Evolutionary conservation across 2,888 invertebrate genomes (phyloP), one percentile per base, ranked within the genome.

Genomic region (Ctenicera cuprea): DNA sequence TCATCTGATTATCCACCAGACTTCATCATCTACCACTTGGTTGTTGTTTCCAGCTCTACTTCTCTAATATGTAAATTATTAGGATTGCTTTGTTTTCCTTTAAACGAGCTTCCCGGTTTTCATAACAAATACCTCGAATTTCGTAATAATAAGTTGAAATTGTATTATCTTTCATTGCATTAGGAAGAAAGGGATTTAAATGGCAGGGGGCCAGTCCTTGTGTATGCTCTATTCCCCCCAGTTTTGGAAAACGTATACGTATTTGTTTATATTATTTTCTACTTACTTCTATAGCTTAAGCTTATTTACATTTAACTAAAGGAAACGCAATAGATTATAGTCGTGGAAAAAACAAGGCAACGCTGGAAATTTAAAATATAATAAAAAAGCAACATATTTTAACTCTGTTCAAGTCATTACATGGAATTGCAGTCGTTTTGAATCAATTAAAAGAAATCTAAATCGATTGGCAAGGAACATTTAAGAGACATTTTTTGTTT

Each of bases 41-140:
- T n/a, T 57, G 20, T 9, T 20, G 20, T 16, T 20, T 22, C 37
- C 14, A 59, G 12, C 59, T 59, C 41, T 12, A 38, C 12, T 18
- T 38, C 45, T 62, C 30, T 62, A 62, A 62, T 45, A 62, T 62
- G 62, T 45, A 66, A 66, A 66, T 66, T 52, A 66, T 66, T 38
- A 38, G 54, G 14, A 54, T 54, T 38, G 52, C 38, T 52, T 66
- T 52, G 65, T 66, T 66, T 65, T 66, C 48, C 18, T 3, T 41
- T 66, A 52, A 66, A 22, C 38, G 37, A 66, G 20, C 65, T 52
- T 26, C 16, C 26, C 18, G 41, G 52, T n/a, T 66, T 64, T 66
- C 65, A 54, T 66, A 66, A 66, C 22, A 54, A 66, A 66, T 66
- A 38, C 65, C 54, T 54, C n/a, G 16, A 66, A 66, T 66, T 38